Evolutionary conservation across 1,140 invertebrate species (phyloP).

Genomic region (Drosophila parvula): DNA sequence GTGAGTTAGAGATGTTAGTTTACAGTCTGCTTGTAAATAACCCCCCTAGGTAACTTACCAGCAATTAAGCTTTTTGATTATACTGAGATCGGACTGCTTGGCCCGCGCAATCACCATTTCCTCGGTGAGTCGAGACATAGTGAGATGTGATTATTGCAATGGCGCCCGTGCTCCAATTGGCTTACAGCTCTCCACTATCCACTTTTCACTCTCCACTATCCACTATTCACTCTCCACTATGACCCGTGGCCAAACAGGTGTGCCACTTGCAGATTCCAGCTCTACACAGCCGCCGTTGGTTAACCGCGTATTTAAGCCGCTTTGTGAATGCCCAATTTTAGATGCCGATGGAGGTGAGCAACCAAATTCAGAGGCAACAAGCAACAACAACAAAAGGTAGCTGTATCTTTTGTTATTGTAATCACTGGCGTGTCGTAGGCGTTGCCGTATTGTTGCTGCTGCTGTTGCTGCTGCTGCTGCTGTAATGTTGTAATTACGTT

Average conservation of each 20-base stretch:
- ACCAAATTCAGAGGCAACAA: slow-evolving; percentile 29
- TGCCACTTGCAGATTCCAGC: slow-evolving; percentile 40
- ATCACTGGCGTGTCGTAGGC: slow-evolving; percentile 71
- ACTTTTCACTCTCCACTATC: background rate
- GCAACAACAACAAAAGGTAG: slow-evolving; percentile 46
- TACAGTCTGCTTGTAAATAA: too few relatives aligned
- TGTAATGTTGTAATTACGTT: slow-evolving; percentile 58
- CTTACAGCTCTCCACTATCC: background rate
- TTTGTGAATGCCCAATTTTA: slow-evolving; percentile 46
- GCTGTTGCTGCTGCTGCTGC: slow-evolving; percentile 21
- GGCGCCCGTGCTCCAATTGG: slow-evolving; percentile 28
- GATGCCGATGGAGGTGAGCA: slow-evolving; percentile 40
- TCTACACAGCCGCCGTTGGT: slow-evolving; percentile 10
- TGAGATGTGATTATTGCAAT: slow-evolving; percentile 20
- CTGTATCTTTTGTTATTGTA: slow-evolving; percentile 47
- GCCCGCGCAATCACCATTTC: slow-evolving; percentile 95
- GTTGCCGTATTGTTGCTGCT: slow-evolving; percentile 37
- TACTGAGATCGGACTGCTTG: slow-evolving; percentile 92
- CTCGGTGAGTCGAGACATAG: slow-evolving; percentile 92
- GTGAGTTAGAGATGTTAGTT: too few relatives aligned
- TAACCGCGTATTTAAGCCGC: slow-evolving; percentile 45
- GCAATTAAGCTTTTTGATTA: slow-evolving; percentile 94
- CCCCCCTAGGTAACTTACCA: slow-evolving; percentile 87
- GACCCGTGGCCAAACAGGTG: slow-evolving; percentile 50
- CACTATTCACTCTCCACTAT: slow-evolving; percentile 9